Conservation (phyloP, 2,797 vertebrate species). For the Paramormyrops hopkinsi region DNA sequence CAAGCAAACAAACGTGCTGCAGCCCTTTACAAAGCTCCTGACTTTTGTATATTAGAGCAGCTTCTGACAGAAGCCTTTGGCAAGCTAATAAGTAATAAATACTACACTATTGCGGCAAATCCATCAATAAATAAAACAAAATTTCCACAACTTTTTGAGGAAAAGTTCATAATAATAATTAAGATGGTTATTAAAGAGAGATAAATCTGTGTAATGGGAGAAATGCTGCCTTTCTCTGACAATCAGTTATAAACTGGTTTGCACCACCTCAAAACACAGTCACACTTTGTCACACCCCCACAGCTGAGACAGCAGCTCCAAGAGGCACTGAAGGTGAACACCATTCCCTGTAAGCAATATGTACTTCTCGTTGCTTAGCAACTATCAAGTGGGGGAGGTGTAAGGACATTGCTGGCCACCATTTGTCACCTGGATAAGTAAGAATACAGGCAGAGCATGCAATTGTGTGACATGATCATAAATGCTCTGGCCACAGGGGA, state of each 20-base stretch:
- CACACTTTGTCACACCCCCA: background rate
- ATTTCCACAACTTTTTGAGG: background rate
- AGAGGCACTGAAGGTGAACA: background rate
- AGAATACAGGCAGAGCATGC: background rate
- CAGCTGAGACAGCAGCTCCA: background rate
- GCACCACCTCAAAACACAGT: background rate
- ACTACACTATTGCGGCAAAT: background rate
- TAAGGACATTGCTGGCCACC: slow-evolving; percentile 4
- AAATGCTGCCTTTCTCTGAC: background rate
- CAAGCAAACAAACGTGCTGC: background rate
- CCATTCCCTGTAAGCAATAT: background rate
- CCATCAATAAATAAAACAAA: background rate
- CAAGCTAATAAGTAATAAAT: background rate
- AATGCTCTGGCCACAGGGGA: background rate
- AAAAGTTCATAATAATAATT: background rate
- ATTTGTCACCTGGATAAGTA: slow-evolving; percentile 6
- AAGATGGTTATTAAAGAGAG: background rate
- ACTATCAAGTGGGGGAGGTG: background rate
- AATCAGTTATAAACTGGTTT: background rate
- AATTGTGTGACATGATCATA: background rate
- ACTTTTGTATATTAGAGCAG: background rate
- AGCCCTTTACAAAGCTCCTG: background rate
- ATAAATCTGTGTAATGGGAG: background rate
- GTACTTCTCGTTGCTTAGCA: slow-evolving; percentile 21
- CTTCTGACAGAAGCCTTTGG: background rate